These are phyloP conservation scores for Drosophila peninsularis DNA, from an alignment of 2,888 invertebrate genomes.

Conservation along the genomic window DNA sequence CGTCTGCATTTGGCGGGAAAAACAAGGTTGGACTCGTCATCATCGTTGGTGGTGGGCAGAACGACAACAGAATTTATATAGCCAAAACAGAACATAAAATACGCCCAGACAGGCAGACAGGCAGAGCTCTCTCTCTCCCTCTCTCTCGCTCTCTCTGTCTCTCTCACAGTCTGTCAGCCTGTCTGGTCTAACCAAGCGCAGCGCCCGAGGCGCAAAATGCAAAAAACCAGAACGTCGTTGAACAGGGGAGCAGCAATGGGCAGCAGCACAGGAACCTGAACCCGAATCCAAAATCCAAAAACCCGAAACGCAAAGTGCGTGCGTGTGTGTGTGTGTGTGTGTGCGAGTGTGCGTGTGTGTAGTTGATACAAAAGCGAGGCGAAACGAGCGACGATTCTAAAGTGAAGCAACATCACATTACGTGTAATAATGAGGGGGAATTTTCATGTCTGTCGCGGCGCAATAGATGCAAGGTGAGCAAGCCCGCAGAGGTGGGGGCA, in stretches of 20 bases:
- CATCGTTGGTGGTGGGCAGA: conserved; percentile 48
- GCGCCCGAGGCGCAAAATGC: conserved; percentile 62
- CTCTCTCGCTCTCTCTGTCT: neutral
- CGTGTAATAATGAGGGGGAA: conserved; percentile 66
- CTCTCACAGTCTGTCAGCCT: conserved; percentile 1
- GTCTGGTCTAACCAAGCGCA: conserved; percentile 48
- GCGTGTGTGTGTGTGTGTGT: conserved; percentile 8
- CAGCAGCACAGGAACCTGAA: conserved; percentile 50
- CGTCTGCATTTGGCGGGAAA: conserved; percentile 79
- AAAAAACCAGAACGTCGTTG: conserved; percentile 69
- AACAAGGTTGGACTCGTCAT: conserved; percentile 40
- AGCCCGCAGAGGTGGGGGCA: neutral
- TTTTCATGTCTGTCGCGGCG: conserved; percentile 51
- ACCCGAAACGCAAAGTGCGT: conserved; percentile 37
- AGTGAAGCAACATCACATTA: conserved; percentile 78
- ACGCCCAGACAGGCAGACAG: conserved; percentile 45
- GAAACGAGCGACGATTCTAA: conserved; percentile 65
- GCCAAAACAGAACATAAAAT: conserved; percentile 72
- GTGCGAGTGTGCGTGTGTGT: conserved; percentile 1
- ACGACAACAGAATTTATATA: conserved; percentile 60
- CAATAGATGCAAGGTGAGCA: conserved; percentile 41
- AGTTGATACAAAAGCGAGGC: conserved; percentile 37
- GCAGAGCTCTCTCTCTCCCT: conserved; percentile 5
- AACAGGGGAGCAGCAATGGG: conserved; percentile 73
- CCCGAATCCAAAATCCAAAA: conserved; percentile 49